Conservation (phyloP, 2,888 invertebrate species). For the Drosophila longiperda region DNA sequence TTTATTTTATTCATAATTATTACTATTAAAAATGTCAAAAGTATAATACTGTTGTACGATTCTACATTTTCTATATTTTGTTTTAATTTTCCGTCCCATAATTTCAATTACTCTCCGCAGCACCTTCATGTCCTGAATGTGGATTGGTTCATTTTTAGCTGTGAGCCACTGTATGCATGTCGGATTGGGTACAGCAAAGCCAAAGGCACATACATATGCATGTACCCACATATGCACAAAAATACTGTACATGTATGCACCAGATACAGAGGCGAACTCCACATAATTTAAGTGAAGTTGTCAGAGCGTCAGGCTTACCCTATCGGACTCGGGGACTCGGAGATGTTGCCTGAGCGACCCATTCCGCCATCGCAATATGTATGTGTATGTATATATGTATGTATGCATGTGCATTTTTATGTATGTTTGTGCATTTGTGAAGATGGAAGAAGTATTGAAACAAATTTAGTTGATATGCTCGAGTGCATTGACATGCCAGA, state of each 20-base stretch:
- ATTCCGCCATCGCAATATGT: slow-evolving; percentile 10
- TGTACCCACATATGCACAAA: slow-evolving; percentile 13
- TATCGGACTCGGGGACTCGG: slow-evolving; percentile 22
- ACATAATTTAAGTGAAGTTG: slow-evolving; percentile 64
- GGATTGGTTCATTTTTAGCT: not conserved
- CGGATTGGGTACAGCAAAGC: slow-evolving; percentile 12
- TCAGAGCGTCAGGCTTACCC: slow-evolving; percentile 35
- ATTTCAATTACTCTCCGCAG: not conserved
- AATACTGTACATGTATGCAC: slow-evolving; percentile 22
- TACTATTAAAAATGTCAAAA: not conserved
- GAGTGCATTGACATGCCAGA: slow-evolving; percentile 58
- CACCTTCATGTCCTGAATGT: not conserved
- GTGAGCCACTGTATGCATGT: slow-evolving; percentile 3
- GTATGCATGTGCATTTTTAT: slow-evolving; percentile 2
- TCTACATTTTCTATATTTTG: not conserved
- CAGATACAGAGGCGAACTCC: slow-evolving; percentile 43
- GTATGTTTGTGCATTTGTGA: slow-evolving; percentile 5
- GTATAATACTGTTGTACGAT: not conserved
- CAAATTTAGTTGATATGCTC: slow-evolving; percentile 58
- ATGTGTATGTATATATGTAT: not conserved
- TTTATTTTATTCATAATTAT: not conserved
- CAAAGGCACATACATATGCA: slow-evolving; percentile 24
- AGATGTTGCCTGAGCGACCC: slow-evolving; percentile 26
- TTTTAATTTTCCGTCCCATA: not conserved
- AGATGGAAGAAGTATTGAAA: slow-evolving; percentile 51